These are phyloP conservation scores for Diadema setosum DNA, from an alignment of 35 echinoderm and acorn worm species.

Conservation along the genomic window DNA sequence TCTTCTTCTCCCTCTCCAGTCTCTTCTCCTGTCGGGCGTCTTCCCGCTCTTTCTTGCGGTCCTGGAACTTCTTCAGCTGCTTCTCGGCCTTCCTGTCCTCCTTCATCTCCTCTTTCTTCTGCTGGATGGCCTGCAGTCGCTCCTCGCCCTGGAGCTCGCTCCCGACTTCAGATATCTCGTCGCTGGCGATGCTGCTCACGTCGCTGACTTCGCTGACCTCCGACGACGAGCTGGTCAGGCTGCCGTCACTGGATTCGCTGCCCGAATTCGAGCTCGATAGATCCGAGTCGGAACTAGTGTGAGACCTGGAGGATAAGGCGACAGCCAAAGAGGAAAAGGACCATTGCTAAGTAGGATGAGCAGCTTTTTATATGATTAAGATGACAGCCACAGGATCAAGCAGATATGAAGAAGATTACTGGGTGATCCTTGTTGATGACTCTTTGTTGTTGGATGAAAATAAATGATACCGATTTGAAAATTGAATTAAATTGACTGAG, in stretches of 20 bases:
- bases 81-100: slow-evolving; percentile 35
- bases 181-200: slow-evolving; percentile 49
- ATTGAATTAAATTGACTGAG: too few species aligned
- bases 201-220: slow-evolving; percentile 76
- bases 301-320: neutral
- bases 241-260: neutral
- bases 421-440: too few species aligned
- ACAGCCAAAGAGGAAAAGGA: too few species aligned
- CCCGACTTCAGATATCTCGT: slow-evolving; percentile 47
- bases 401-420: too few species aligned
- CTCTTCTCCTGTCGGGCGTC: neutral
- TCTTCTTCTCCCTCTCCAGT: neutral
- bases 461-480: too few species aligned
- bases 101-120: slow-evolving; percentile 38
- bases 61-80: slow-evolving; percentile 28
- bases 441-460: too few species aligned
- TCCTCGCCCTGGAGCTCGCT: slow-evolving; percentile 9
- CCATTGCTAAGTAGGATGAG: too few species aligned
- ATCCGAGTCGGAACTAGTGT: neutral
- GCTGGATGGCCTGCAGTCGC: neutral
- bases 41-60: neutral
- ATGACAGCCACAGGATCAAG: too few species aligned
- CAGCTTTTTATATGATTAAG: too few species aligned
- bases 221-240: neutral
- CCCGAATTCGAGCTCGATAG: neutral